Conservation (phyloP, 2,797 vertebrate species). For the Rhynchotus rufescens region DNA sequence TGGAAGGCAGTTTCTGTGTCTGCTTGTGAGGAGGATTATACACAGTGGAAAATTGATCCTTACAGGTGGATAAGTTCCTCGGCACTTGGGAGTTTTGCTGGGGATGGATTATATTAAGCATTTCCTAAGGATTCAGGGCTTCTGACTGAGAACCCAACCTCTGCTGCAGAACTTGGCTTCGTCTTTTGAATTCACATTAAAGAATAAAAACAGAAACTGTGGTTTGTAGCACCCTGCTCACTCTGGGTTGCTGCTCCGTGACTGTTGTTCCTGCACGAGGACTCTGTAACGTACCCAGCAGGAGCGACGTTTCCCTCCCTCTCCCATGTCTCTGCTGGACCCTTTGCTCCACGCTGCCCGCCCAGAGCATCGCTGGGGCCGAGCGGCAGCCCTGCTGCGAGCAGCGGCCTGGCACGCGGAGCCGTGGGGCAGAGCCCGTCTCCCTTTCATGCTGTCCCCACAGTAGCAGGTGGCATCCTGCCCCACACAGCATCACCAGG, state of each 20-base stretch:
- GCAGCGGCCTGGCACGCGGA: background rate
- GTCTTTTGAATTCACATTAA: no score
- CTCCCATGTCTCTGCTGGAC: background rate
- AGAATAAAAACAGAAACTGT: no score
- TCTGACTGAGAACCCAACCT: no score
- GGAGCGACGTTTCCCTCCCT: background rate
- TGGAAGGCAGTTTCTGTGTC: background rate
- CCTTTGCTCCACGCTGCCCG: background rate
- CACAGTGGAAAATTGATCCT: background rate
- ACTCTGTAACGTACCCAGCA: background rate
- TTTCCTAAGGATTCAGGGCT: no score
- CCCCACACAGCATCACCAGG: background rate
- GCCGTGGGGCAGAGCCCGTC: background rate
- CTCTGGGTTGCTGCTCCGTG: accelerated
- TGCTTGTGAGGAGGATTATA: background rate
- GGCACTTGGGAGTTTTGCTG: background rate
- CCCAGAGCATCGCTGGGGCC: background rate
- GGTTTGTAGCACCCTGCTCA: background rate
- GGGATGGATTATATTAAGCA: no score
- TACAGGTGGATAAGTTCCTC: background rate
- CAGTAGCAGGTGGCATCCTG: background rate
- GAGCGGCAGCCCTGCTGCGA: background rate
- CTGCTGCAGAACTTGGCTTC: no score
- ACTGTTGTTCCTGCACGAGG: accelerated
- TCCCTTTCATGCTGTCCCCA: background rate